Conservation (phyloP, 2,797 vertebrate genomes). For the Gymnothorax reevesii region DNA sequence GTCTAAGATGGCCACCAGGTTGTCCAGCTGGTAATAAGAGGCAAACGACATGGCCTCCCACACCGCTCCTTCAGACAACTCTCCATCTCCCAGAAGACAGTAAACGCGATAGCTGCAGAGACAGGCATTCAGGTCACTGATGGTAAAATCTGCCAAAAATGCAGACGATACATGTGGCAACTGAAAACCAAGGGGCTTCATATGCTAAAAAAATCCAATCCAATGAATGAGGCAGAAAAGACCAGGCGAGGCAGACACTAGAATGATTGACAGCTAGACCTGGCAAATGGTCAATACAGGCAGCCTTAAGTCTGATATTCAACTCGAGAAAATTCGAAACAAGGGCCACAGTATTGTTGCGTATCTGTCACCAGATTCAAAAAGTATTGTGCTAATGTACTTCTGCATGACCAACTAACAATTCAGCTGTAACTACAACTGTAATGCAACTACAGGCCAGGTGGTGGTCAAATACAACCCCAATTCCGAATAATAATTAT, state of each 20-base stretch:
- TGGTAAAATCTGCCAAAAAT: not conserved
- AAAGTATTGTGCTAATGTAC: not conserved
- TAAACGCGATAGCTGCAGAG: constrained; percentile 84
- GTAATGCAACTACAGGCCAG: not conserved
- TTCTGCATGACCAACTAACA: not conserved
- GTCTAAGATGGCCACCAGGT: constrained; percentile 91
- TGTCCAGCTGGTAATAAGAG: constrained; percentile 91
- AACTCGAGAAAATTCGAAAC: not conserved
- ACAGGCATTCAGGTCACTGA: not conserved
- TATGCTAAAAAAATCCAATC: too few species aligned
- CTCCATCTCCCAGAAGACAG: constrained; percentile 91
- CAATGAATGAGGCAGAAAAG: not conserved
- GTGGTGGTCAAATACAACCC: too few species aligned
- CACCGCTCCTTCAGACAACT: constrained; percentile 91
- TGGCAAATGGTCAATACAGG: not conserved
- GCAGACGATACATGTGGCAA: not conserved
- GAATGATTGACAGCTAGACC: not conserved
- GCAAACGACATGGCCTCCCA: constrained; percentile 99
- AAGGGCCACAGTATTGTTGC: not conserved
- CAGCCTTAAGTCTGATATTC: not conserved
- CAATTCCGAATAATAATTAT: too few species aligned
- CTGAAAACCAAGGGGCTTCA: not conserved
- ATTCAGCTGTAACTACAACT: not conserved
- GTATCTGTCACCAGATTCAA: not conserved
- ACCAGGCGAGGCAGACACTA: not conserved